phyloP scores from a whole-genome alignment of 2,888 invertebrate species.

The Lithophane leautieri region DNA sequence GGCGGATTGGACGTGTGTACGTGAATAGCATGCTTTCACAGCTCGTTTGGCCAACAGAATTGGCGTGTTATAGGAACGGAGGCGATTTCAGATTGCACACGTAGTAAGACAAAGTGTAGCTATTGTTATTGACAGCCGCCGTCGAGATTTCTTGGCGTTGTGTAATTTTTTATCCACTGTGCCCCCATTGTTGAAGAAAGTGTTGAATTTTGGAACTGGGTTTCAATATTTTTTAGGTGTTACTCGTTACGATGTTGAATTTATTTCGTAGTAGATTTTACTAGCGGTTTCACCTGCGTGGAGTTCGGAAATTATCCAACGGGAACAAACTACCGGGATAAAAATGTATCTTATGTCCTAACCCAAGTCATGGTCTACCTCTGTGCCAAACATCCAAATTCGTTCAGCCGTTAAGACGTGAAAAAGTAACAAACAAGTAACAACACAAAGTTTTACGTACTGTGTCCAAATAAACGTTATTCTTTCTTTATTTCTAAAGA shows the following conservation, averaged over 20 bases:
- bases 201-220: not conserved
- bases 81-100: slow-evolving; percentile 80
- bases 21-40: slow-evolving; percentile 78
- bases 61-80: slow-evolving; percentile 76
- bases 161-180: slow-evolving; percentile 25
- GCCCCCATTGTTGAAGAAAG: slow-evolving; percentile 9
- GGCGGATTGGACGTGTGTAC: slow-evolving; percentile 75
- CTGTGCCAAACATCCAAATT: not conserved
- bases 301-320: not conserved
- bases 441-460: too few relatives aligned
- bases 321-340: not conserved
- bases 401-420: not conserved
- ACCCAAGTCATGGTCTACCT: not conserved
- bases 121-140: slow-evolving; percentile 74
- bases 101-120: slow-evolving; percentile 78
- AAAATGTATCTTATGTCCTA: not conserved
- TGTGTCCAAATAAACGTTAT: too few relatives aligned
- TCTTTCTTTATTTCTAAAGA: too few relatives aligned
- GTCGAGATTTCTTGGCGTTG: slow-evolving; percentile 69
- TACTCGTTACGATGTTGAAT: not conserved
- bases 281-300: not conserved
- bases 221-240: not conserved
- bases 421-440: not conserved
- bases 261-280: not conserved
- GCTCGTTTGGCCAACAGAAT: slow-evolving; percentile 79